Evolutionary conservation across 2,888 invertebrate genomes (phyloP).

Genomic region (Diloba caeruleocephala): DNA sequence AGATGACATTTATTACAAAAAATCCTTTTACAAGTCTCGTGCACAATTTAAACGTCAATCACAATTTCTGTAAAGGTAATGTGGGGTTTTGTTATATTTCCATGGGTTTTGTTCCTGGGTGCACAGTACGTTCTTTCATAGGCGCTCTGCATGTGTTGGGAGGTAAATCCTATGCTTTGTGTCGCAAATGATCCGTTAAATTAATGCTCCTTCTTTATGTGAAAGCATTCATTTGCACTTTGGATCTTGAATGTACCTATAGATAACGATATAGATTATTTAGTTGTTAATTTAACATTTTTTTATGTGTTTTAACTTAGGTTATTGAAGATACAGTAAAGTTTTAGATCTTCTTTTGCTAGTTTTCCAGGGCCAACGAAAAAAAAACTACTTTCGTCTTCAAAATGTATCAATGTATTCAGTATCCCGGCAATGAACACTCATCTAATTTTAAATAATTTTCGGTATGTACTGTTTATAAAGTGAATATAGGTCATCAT

Average conservation of each 20-base stretch:
- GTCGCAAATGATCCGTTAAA: slow-evolving; percentile 76
- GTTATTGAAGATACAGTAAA: too few species aligned
- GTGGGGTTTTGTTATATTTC: slow-evolving; percentile 67
- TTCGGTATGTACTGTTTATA: too few species aligned
- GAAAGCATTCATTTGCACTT: slow-evolving; percentile 30
- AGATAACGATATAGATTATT: slow-evolving; percentile 18
- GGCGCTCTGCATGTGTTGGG: slow-evolving; percentile 53
- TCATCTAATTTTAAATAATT: too few species aligned
- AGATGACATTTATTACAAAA: slow-evolving; percentile 67
- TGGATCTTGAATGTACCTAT: slow-evolving; percentile 1
- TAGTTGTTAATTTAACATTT: slow-evolving; percentile 1
- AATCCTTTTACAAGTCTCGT: slow-evolving; percentile 60
- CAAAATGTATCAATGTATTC: too few species aligned
- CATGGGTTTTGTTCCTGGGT: slow-evolving; percentile 67
- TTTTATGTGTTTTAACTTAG: neutral
- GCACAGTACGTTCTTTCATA: slow-evolving; percentile 59
- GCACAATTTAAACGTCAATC: slow-evolving; percentile 79
- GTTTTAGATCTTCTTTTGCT: too few species aligned
- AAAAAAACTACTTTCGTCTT: too few species aligned
- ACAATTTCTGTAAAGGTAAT: slow-evolving; percentile 59
- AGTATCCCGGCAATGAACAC: too few species aligned
- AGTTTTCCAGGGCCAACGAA: too few species aligned
- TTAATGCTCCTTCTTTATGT: slow-evolving; percentile 70
- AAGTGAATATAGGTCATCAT: too few species aligned
- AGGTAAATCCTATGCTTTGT: slow-evolving; percentile 65